Percentiles rank a stretch among this genome's conserved stretches.
These are phyloP conservation scores for Platygyra sinensis DNA, from an alignment of 64 coral and sea anemone genomes.

Conservation along the genomic window DNA sequence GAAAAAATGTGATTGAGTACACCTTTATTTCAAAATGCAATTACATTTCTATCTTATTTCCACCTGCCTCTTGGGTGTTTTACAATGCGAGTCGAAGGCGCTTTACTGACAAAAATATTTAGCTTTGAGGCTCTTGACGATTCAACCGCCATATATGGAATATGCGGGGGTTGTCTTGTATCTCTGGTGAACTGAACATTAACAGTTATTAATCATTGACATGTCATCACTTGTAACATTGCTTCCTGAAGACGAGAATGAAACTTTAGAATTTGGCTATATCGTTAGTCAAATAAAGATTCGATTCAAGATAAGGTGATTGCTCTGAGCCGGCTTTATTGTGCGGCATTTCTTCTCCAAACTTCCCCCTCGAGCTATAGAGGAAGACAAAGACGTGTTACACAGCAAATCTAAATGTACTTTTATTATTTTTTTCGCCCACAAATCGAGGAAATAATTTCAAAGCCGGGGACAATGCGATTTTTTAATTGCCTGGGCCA, in stretches of 20 bases:
- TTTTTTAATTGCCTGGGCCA: slow-evolving; percentile 4
- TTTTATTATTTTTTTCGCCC: not conserved
- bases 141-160: too few relatives aligned
- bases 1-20: too few relatives aligned
- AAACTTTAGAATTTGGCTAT: not conserved
- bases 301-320: not conserved
- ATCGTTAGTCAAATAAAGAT: slow-evolving; percentile 10
- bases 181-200: too few relatives aligned
- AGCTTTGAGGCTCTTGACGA: not conserved
- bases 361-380: not conserved
- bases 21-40: not conserved
- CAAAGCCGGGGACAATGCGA: not conserved
- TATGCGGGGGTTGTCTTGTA: too few relatives aligned
- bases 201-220: not conserved
- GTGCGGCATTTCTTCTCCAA: not conserved
- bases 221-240: not conserved
- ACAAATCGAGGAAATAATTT: too few relatives aligned
- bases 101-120: too few relatives aligned
- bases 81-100: too few relatives aligned
- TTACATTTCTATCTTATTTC: not conserved
- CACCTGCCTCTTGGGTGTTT: not conserved
- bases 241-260: not conserved
- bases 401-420: too few relatives aligned
- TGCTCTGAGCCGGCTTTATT: not conserved
- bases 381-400: not conserved